Conservation (phyloP, 2,888 invertebrate species). For the Tetragnatha montana region DNA sequence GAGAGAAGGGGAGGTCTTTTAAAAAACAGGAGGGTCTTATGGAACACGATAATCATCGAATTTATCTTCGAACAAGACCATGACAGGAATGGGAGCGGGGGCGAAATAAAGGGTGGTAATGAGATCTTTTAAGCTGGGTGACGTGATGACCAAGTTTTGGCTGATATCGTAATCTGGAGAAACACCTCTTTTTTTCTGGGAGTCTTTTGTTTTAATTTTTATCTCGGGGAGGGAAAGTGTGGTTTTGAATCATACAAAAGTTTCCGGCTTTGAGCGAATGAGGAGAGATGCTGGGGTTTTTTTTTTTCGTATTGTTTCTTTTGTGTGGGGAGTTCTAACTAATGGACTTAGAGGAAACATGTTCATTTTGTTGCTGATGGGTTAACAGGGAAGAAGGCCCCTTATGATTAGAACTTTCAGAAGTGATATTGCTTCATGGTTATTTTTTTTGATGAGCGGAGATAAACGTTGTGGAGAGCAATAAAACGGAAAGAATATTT, state of each 20-base stretch:
- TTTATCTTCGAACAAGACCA: conserved; percentile 65
- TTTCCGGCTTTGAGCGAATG: conserved; percentile 17
- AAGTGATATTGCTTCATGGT: neutral
- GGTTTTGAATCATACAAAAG: conserved; percentile 68
- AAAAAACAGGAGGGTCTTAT: conserved; percentile 60
- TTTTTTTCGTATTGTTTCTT: conserved; percentile 14
- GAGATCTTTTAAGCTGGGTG: conserved; percentile 67
- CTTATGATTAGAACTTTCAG: neutral
- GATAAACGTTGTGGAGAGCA: neutral
- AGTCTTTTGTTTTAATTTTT: conserved; percentile 65
- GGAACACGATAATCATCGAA: conserved; percentile 65
- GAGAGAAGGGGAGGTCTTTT: conserved; percentile 48
- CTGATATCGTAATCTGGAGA: conserved; percentile 57
- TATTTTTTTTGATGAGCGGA: neutral
- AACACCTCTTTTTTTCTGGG: conserved; percentile 29
- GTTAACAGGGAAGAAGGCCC: neutral
- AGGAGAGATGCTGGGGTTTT: neutral
- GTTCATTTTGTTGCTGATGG: neutral
- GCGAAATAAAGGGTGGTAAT: conserved; percentile 45
- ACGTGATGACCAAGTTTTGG: conserved; percentile 52
- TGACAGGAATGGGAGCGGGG: conserved; percentile 61
- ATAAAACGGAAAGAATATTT: conserved; percentile 3
- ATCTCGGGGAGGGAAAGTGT: conserved; percentile 27
- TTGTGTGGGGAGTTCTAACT: conserved; percentile 3
- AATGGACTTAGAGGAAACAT: conserved; percentile 1